These are phyloP conservation scores for Desmodus rotundus DNA, from an alignment of 2,113 vertebrate genomes.

Conservation along the genomic window DNA sequence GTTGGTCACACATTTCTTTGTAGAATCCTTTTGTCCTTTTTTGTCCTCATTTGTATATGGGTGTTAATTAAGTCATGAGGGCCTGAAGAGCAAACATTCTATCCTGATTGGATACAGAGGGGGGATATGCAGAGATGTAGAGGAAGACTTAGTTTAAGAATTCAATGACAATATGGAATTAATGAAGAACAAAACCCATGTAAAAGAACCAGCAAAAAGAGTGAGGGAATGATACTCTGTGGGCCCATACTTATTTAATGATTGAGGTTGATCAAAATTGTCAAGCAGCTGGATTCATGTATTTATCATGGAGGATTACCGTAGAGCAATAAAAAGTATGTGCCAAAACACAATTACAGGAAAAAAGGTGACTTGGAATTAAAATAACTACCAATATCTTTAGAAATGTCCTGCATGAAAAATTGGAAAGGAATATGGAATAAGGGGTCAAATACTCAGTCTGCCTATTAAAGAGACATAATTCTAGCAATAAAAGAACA, in stretches of 20 bases:
- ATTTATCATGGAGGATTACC: neutral
- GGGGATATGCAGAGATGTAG: neutral
- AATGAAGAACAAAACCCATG: neutral
- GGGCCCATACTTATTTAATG: neutral
- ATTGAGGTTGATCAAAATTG: neutral
- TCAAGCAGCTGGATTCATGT: neutral
- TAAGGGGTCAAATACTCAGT: neutral
- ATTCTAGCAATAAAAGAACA: slow-evolving; percentile 13
- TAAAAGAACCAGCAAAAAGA: neutral
- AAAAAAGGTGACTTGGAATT: neutral
- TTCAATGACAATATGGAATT: neutral
- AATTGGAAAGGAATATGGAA: neutral
- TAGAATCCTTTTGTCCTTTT: neutral
- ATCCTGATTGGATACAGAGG: neutral
- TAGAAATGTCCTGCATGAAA: neutral
- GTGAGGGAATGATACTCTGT: neutral
- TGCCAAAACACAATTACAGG: neutral
- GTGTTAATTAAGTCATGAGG: slow-evolving; percentile 18
- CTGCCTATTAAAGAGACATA: neutral
- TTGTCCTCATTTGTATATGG: neutral
- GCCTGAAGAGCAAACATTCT: neutral
- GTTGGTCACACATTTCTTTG: neutral
- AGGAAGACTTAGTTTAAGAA: neutral
- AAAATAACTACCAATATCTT: neutral
- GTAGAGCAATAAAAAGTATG: neutral